A percentile compares a stretch with the other conserved stretches of the same genome.
Evolutionary conservation across 2,113 vertebrate species (phyloP).

Genomic region (Brachypodius melanocephalos): DNA sequence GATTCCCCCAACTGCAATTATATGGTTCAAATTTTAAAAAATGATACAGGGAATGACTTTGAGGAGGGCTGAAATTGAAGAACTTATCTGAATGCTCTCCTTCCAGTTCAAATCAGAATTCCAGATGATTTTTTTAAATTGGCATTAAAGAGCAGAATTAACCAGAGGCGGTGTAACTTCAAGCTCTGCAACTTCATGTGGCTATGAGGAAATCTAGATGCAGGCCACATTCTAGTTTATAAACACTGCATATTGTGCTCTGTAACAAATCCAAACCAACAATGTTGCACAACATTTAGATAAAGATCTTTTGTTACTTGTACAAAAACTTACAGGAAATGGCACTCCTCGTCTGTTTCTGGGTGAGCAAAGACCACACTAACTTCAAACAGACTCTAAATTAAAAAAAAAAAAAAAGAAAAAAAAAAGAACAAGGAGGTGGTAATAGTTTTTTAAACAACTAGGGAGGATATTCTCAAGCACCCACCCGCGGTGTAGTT

Average conservation of each 20-base stretch:
- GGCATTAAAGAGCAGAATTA: not conserved
- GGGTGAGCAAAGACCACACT: slow-evolving; percentile 88
- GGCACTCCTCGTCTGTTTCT: slow-evolving; percentile 90
- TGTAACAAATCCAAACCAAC: slow-evolving; percentile 50
- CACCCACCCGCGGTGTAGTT: not conserved
- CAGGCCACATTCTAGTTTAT: not conserved
- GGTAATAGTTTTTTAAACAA: slow-evolving; percentile 39
- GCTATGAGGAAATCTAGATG: not conserved
- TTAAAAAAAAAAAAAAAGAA: slow-evolving; percentile 33
- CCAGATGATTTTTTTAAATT: not conserved
- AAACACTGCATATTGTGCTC: slow-evolving; percentile 1
- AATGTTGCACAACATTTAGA: slow-evolving; percentile 44
- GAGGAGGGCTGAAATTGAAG: not conserved
- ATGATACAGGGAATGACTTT: not conserved
- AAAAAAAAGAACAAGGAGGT: not conserved
- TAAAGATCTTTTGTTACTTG: slow-evolving; percentile 56
- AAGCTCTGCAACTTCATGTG: not conserved
- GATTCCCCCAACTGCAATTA: not conserved
- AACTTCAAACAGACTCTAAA: slow-evolving; percentile 90
- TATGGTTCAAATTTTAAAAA: not conserved
- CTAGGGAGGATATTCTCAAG: slow-evolving; percentile 20
- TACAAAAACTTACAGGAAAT: slow-evolving; percentile 88
- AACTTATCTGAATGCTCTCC: not conserved
- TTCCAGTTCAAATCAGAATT: not conserved
- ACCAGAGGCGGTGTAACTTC: not conserved